Base-by-base conservation (phyloP, 2,113 vertebrate genomes). In the Oryzias melastigma region DNA sequence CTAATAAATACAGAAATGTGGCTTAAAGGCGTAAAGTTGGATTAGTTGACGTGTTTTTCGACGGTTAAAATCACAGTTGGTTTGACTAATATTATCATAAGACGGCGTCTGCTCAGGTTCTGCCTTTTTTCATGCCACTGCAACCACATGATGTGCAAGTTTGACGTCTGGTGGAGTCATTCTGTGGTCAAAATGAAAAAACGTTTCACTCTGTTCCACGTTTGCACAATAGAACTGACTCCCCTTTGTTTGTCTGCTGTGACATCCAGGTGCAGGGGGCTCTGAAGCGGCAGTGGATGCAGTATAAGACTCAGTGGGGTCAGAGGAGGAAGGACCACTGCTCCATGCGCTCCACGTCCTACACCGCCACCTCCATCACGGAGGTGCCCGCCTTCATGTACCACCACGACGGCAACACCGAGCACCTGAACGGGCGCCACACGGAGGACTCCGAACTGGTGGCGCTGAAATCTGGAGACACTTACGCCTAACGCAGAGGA, bases 271-370 rank as follows among this genome's bases (percentile, higher is more conserved):
- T 99, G 0, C 96, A 98, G 60, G 91, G 87, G 1, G 90, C 94
- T 19, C 65, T 99, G 67, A 96, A 93, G 89, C 93, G 97, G 53
- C 96, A 98, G 1, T 97, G 96, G 97, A 83, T 90, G 10, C 94
- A 96, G 83, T 92, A 94, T 25, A 95, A 95, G 77, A 91, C 90
- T 3, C 94, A 96, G 59, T 95, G 93, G 94, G 91, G 93, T 18
- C 95, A 96, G 75, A 89, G 94, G 17, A 88, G 93, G 18, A 91
- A 94, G 1, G 91, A 94, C 10, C 93, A 93, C 84, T 94, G 90
- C 19, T 92, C 92, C 13, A 93, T 90, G 0, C 93, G 96, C 29
- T 93, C 93, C 57, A 93, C 94, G 17, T 94, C 94, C 68, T 95
- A 92, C 68, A 94, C 95, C 0, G 93, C 93, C 1, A 96, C 95